Base-by-base conservation (phyloP, 2,113 vertebrate species). In the Dolichotis patagonum region DNA sequence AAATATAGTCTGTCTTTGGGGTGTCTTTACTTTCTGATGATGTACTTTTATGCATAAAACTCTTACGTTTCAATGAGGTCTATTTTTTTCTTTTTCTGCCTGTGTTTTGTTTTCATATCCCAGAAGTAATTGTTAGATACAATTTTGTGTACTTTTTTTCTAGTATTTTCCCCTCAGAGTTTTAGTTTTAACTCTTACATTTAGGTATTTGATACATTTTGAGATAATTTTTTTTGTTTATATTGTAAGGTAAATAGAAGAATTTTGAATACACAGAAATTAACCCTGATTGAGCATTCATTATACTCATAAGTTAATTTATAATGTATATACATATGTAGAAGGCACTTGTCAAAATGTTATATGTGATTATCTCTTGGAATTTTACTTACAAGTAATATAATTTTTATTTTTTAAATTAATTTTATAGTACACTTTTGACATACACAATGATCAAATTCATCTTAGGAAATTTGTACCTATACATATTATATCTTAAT, bases 341-440 rank as follows among this genome's bases (percentile, higher is more conserved):
- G 35, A 60, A 80, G n/a, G 28, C 16, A 43, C 54, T 62, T 90
- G 63, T 32, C 52, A 62, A 78, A 96, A 28, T 82, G 38, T 54
- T 73, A 73, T 71, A 20, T 83, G 14, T 71, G 13, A 89, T 86
- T 82, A 41, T 94, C 58, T 93, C 35, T 95, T 52, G 35, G 10
- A 30, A 63, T 88, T 82, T 2, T 85, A 3, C 46, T 60, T 78
- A 54, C n/a, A 65, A 65, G 1, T 88, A 46, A 82, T 85, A 95
- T 88, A 46, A 84, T 49, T 94, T 84, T 94, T 69, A 17, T 88
- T 95, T 78, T 60, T 81, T 26, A 43, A 75, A 43, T 75, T 75
- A 75, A 43, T 43, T 75, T 43, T 43, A 38, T 43, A 41, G 20
- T 75, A 43, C 71, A 43, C 71, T 75, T 71, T 41, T 75, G 38